Evolutionary conservation across 2,797 vertebrate genomes (phyloP).

Genomic region (Notoglanidium macrostoma): DNA sequence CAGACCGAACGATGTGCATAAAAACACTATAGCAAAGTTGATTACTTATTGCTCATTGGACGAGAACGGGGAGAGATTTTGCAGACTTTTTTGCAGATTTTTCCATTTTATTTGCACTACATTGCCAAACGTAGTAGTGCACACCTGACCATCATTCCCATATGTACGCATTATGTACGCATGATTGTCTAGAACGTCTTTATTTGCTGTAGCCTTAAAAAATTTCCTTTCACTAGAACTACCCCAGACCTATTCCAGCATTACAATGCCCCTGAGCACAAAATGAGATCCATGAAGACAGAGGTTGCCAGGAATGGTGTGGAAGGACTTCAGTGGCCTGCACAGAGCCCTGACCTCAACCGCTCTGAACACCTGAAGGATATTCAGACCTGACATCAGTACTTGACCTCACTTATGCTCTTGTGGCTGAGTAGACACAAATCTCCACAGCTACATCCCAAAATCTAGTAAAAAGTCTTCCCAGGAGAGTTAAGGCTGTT

Average conservation of each 20-base stretch:
- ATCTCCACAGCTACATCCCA: background rate
- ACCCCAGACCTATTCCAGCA: background rate
- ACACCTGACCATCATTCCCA: background rate
- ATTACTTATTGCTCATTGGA: background rate
- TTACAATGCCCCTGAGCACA: background rate
- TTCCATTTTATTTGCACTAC: background rate
- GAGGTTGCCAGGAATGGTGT: background rate
- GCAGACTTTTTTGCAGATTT: background rate
- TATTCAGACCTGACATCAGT: background rate
- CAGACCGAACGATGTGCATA: background rate
- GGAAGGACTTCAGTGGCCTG: background rate
- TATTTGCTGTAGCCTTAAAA: background rate
- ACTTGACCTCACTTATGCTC: background rate
- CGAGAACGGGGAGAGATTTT: background rate
- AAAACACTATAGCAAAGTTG: background rate
- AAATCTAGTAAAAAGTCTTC: background rate
- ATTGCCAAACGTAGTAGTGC: background rate
- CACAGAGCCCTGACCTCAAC: background rate
- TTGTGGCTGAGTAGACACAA: background rate
- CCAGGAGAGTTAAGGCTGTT: background rate
- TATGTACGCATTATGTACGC: background rate
- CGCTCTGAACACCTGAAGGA: background rate
- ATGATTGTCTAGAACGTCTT: background rate
- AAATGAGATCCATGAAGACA: background rate
- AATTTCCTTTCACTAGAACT: background rate